Conservation (phyloP, 2,113 vertebrate genomes). For the Poecilia latipinna region DNA sequence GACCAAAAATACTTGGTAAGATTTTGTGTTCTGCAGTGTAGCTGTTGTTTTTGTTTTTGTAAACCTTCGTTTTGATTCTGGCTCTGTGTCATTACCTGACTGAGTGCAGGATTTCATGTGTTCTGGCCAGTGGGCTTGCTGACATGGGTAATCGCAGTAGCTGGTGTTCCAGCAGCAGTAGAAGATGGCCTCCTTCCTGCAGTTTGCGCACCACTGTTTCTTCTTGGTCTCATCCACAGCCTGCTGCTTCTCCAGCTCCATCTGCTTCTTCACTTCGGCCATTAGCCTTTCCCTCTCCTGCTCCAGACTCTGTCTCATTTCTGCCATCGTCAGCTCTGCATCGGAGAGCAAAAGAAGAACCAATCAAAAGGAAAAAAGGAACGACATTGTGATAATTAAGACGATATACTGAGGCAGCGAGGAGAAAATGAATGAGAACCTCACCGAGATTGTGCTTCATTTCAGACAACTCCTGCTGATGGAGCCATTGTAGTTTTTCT, state of each 20-base stretch:
- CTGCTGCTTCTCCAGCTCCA: conserved; percentile 93
- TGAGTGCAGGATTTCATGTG: conserved; percentile 99
- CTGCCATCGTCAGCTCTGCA: conserved; percentile 95
- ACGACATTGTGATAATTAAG: too few species aligned
- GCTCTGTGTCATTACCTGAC: conserved; percentile 83
- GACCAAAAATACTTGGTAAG: too few species aligned
- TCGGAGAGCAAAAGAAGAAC: neutral
- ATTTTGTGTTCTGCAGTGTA: neutral
- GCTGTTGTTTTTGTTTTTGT: conserved; percentile 3
- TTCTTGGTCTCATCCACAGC: conserved; percentile 97
- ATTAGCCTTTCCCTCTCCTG: conserved; percentile 94
- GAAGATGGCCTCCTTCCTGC: conserved; percentile 97
- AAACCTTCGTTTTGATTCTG: neutral
- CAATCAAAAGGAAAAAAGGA: conserved; percentile 1
- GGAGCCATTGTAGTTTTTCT: conserved; percentile 97
- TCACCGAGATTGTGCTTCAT: conserved; percentile 99
- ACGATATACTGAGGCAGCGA: neutral
- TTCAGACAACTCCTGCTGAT: conserved; percentile 96
- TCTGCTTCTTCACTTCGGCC: conserved; percentile 93
- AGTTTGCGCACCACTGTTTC: conserved; percentile 98
- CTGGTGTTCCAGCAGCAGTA: conserved; percentile 99
- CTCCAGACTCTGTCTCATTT: conserved; percentile 98
- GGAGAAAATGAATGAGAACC: conserved; percentile 13
- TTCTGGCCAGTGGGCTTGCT: conserved; percentile 98
- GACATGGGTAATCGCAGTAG: conserved; percentile 98